Evolutionary conservation across 2,888 invertebrate species (phyloP).

Genomic region (Parnassius smintheus): DNA sequence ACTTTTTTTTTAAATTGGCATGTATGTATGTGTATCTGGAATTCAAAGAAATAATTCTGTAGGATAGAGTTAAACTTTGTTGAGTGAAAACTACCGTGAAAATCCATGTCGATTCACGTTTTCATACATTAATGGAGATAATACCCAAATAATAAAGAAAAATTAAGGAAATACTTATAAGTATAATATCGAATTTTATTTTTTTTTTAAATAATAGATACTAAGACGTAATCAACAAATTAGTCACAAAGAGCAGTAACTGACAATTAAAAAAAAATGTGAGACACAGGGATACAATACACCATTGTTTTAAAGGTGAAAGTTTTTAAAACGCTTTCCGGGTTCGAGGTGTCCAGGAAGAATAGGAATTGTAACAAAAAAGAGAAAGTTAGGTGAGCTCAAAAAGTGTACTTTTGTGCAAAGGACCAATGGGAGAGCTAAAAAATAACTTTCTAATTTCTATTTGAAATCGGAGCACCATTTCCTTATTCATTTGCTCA

Average conservation of each 20-base stretch:
- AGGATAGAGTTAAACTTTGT: too few relatives aligned
- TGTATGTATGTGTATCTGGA: too few relatives aligned
- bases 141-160: too few relatives aligned
- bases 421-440: slow-evolving; percentile 60
- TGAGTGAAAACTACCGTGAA: too few relatives aligned
- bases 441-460: slow-evolving; percentile 71
- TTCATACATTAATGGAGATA: too few relatives aligned
- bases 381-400: slow-evolving; percentile 69
- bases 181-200: too few relatives aligned
- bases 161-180: too few relatives aligned
- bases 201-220: too few relatives aligned
- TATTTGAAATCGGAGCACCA: slow-evolving; percentile 19
- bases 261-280: neutral
- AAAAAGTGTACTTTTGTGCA: slow-evolving; percentile 51
- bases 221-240: too few relatives aligned
- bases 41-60: too few relatives aligned
- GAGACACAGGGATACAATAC: slow-evolving; percentile 25
- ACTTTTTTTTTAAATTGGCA: too few relatives aligned
- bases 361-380: slow-evolving; percentile 74
- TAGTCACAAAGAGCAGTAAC: neutral
- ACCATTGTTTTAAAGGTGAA: slow-evolving; percentile 68
- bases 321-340: slow-evolving; percentile 67
- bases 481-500: slow-evolving; percentile 56
- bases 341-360: slow-evolving; percentile 68
- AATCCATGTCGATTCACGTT: too few relatives aligned